Conservation (phyloP, 2,797 vertebrate genomes). For the Pelobates cultripes region DNA sequence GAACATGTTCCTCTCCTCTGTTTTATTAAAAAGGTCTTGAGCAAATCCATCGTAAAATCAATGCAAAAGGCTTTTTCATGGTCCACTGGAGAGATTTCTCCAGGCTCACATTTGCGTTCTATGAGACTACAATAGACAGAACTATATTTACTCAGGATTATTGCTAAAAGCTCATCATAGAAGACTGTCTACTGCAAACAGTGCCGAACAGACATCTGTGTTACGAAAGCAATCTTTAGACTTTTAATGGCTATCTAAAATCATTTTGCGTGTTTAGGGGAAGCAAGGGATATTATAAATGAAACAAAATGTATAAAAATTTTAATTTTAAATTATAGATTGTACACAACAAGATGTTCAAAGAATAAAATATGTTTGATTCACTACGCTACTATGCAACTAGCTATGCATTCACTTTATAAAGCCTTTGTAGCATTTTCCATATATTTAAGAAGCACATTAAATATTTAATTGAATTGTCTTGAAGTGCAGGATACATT, state of each 20-base stretch:
- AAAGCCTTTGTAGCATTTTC: too few species aligned
- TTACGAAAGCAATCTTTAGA: neutral
- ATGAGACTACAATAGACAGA: conserved; percentile 45
- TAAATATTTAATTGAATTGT: too few species aligned
- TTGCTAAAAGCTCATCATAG: conserved; percentile 39
- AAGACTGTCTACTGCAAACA: conserved; percentile 35
- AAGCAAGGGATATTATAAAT: neutral
- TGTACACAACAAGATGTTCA: too few species aligned
- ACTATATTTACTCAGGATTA: conserved; percentile 50
- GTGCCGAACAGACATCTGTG: conserved; percentile 15
- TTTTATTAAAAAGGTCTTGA: conserved; percentile 52
- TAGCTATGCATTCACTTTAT: too few species aligned
- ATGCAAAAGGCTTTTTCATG: conserved; percentile 53
- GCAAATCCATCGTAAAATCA: conserved; percentile 52
- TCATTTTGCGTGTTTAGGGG: neutral
- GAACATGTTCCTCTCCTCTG: conserved; percentile 43
- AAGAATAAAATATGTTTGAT: too few species aligned
- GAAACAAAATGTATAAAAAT: neutral
- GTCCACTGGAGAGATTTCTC: conserved; percentile 42
- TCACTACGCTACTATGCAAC: too few species aligned
- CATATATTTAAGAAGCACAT: too few species aligned
- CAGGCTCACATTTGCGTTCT: conserved; percentile 52
- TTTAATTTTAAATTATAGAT: too few species aligned
- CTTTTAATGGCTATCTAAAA: neutral
- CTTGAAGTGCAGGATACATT: too few species aligned